phyloP scores from a whole-genome alignment of 2,888 invertebrate genomes.

The Drosophila koepferae region DNA sequence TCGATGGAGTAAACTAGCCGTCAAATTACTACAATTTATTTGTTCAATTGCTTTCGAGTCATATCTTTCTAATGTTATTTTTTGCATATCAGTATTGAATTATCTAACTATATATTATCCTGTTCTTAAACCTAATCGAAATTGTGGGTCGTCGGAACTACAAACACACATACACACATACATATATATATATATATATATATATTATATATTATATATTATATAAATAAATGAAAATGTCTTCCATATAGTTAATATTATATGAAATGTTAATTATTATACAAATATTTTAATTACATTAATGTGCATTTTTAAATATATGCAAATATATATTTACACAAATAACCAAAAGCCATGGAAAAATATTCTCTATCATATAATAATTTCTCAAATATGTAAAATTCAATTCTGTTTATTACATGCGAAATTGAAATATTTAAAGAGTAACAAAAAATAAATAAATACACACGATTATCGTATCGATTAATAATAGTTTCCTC shows the following conservation, averaged over 20 bases:
- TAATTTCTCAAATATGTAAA: background rate
- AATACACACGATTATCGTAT: background rate
- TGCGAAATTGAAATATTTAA: background rate
- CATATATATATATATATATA: slow-evolving; percentile 45
- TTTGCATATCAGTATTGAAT: slow-evolving; percentile 54
- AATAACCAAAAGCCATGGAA: slow-evolving; percentile 31
- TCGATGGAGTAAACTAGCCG: slow-evolving; percentile 91
- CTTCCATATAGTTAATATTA: slow-evolving; percentile 82
- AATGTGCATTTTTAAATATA: slow-evolving; percentile 42
- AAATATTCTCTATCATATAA: slow-evolving; percentile 2
- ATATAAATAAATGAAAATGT: slow-evolving; percentile 79
- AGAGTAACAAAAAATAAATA: background rate
- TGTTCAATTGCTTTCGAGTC: slow-evolving; percentile 49
- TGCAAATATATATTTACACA: slow-evolving; percentile 40
- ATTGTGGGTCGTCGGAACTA: slow-evolving; percentile 30
- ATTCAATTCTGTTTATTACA: slow-evolving; percentile 4
- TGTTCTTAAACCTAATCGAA: slow-evolving; percentile 42
- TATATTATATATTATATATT: slow-evolving; percentile 53
- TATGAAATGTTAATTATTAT: slow-evolving; percentile 45
- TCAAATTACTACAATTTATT: slow-evolving; percentile 28
- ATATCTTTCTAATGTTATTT: slow-evolving; percentile 59
- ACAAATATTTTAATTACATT: slow-evolving; percentile 46
- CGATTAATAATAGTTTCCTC: background rate
- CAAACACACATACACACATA: slow-evolving; percentile 23
- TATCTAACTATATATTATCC: slow-evolving; percentile 56